Evolutionary conservation across 1,140 invertebrate genomes (phyloP).

Genomic region (Apis laboriosa): DNA sequence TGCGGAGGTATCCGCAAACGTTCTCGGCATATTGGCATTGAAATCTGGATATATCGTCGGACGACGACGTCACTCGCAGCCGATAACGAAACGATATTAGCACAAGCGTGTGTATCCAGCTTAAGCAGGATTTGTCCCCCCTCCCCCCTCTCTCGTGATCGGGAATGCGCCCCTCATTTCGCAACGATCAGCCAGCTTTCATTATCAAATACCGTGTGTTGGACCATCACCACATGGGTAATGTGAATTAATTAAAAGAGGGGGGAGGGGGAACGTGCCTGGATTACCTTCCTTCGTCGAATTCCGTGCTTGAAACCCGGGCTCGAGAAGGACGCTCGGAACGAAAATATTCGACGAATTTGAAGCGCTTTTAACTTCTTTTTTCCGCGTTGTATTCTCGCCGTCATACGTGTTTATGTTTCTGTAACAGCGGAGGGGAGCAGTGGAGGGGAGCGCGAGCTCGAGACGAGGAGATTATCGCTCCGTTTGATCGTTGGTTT

Average conservation of each 20-base stretch:
- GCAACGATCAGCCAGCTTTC: conserved; percentile 8
- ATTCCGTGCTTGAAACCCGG: background rate
- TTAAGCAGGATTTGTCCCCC: conserved; percentile 35
- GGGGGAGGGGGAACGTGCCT: background rate
- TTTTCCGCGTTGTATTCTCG: too few relatives aligned
- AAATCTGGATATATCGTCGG: conserved; percentile 33
- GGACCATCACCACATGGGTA: background rate
- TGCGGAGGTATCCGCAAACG: background rate
- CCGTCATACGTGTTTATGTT: too few relatives aligned
- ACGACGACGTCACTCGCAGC: conserved; percentile 1
- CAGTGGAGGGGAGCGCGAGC: too few relatives aligned
- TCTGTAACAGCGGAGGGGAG: too few relatives aligned
- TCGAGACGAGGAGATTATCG: too few relatives aligned
- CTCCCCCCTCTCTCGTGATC: conserved; percentile 12
- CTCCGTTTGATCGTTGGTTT: too few relatives aligned
- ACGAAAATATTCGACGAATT: background rate
- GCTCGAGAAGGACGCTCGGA: too few relatives aligned
- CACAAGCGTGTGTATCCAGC: conserved; percentile 25
- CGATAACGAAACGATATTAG: conserved; percentile 46
- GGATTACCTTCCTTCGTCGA: background rate
- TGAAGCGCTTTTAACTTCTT: background rate
- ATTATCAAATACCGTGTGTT: conserved; percentile 14
- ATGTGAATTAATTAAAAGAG: conserved; percentile 44
- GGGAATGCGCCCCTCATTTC: conserved; percentile 17
- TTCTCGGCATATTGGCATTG: conserved; percentile 20